These are phyloP conservation scores for Drosophila mayaguana DNA, from an alignment of 2,888 invertebrate species.

Conservation along the genomic window DNA sequence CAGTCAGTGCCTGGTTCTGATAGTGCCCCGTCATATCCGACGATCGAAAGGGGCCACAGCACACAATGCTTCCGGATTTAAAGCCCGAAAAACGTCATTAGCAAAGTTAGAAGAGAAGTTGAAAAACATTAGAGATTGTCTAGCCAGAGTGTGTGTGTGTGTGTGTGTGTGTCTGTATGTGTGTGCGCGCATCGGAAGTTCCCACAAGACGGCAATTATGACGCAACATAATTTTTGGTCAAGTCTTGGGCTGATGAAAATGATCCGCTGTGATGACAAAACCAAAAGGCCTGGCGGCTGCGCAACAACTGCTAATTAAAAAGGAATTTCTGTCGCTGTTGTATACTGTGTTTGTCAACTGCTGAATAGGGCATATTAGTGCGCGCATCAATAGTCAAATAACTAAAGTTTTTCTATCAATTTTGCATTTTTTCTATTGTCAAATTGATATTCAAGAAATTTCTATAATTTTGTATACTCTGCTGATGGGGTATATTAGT, in stretches of 20 bases:
- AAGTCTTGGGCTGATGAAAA: slow-evolving; percentile 13
- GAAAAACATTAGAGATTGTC: slow-evolving; percentile 48
- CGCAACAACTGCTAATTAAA: slow-evolving; percentile 65
- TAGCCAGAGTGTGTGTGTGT: background rate
- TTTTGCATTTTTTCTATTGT: background rate
- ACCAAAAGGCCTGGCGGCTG: slow-evolving; percentile 34
- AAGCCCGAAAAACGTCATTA: slow-evolving; percentile 70
- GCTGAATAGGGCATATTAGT: background rate
- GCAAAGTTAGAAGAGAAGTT: slow-evolving; percentile 47
- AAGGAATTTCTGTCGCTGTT: slow-evolving; percentile 59
- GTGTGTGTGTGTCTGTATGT: background rate
- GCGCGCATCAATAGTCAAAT: background rate
- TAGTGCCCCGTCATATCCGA: slow-evolving; percentile 69
- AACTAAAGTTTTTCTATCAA: background rate
- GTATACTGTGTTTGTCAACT: background rate
- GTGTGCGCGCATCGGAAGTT: slow-evolving; percentile 66
- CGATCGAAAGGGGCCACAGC: slow-evolving; percentile 22
- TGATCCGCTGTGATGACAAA: slow-evolving; percentile 45
- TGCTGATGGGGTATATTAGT: background rate
- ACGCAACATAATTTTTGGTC: slow-evolving; percentile 72
- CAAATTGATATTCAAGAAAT: background rate
- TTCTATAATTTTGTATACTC: background rate
- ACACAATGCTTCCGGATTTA: slow-evolving; percentile 67
- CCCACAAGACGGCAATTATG: slow-evolving; percentile 71
- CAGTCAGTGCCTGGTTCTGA: slow-evolving; percentile 15